Percentiles rank a stretch among this genome's conserved stretches.
Conservation (phyloP, 2,888 invertebrate species). For the Acleris emargana region DNA sequence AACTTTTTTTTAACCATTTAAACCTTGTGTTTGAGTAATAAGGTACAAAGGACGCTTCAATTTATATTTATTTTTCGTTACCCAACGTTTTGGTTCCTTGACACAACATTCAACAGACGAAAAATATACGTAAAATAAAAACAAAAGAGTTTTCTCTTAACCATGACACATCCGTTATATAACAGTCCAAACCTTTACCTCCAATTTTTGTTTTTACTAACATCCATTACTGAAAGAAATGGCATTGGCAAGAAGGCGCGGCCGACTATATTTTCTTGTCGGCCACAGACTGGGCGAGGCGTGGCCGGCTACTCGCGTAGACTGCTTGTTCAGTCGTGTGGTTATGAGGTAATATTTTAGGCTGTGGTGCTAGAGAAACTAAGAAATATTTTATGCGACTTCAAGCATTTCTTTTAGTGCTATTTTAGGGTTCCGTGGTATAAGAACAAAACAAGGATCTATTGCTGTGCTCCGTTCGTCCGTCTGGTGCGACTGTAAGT, state of each 20-base stretch:
- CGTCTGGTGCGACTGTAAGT: no score
- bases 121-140: no score
- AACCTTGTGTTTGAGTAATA: no score
- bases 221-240: conserved; percentile 14
- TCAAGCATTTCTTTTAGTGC: not conserved
- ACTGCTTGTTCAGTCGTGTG: conserved; percentile 8
- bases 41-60: no score
- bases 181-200: conserved; percentile 44
- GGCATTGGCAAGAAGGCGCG: conserved; percentile 18
- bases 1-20: no score
- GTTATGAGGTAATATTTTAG: conserved; percentile 23
- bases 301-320: conserved; percentile 13
- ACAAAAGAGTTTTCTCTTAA: no score
- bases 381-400: not conserved
- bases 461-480: no score
- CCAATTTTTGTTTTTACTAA: conserved; percentile 13
- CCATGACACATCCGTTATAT: not conserved
- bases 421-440: no score
- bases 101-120: no score
- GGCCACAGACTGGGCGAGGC: conserved; percentile 20
- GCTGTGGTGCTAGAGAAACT: not conserved
- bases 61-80: no score
- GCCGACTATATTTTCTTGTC: conserved; percentile 27
- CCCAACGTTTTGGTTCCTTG: no score
- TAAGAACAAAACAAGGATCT: no score